Evolutionary conservation across 2,113 vertebrate species (phyloP).

Genomic region (Ceyx cyanopectus): DNA sequence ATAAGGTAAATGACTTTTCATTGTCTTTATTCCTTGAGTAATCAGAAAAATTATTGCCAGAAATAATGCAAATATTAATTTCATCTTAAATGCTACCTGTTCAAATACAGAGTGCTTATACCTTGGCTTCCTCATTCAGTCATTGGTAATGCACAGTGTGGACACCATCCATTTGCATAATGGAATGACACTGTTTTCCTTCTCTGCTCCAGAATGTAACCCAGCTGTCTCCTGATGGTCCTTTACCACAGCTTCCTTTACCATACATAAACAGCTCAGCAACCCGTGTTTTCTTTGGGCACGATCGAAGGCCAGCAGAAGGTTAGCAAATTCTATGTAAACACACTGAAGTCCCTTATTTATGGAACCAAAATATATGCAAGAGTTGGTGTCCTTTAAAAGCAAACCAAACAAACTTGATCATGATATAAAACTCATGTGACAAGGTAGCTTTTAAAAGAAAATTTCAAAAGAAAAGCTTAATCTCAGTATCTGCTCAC

Average conservation of each 20-base stretch:
- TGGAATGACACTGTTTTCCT: neutral
- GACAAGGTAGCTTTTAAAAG: neutral
- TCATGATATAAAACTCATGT: neutral
- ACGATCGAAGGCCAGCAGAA: constrained; percentile 92
- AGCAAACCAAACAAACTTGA: neutral
- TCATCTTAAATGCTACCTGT: neutral
- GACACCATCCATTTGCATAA: neutral
- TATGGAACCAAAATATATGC: neutral
- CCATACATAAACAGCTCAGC: constrained; percentile 91
- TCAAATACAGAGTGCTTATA: neutral
- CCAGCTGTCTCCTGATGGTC: constrained; percentile 75
- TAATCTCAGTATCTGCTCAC: neutral
- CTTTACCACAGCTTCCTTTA: constrained; percentile 91
- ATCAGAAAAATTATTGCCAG: neutral
- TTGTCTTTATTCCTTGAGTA: neutral
- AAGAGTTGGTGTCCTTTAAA: neutral
- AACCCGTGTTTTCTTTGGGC: constrained; percentile 95
- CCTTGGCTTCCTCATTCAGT: neutral
- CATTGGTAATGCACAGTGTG: neutral
- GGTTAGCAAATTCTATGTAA: constrained; percentile 78
- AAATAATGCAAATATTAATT: neutral
- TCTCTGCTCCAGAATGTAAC: constrained; percentile 81
- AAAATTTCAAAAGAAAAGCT: neutral
- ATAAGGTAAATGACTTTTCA: constrained; percentile 81
- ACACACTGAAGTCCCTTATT: neutral